Base-by-base conservation (phyloP, 1,140 invertebrate genomes). In the Zaprionus kolodkinae region DNA sequence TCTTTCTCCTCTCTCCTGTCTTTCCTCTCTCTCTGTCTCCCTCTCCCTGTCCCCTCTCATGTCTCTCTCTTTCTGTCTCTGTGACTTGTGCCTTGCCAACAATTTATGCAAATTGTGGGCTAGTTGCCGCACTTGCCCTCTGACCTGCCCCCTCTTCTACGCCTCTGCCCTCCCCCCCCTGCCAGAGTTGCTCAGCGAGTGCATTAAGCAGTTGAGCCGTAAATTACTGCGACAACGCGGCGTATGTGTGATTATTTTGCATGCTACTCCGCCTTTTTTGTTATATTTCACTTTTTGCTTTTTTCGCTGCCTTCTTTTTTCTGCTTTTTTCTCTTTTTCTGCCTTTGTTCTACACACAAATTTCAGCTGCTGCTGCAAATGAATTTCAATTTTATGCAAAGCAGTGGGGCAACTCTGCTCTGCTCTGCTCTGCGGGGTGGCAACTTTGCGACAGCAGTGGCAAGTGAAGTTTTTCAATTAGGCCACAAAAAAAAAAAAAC, bases 51-150 rank as follows among this genome's bases (percentile, higher is more conserved):
- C 27, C 27, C 4, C 27, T 30, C 27, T 30, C 27, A n/a, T n/a
- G n/a, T n/a, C n/a, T n/a, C n/a, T n/a, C n/a, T n/a, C 27, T 30
- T 6, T 30, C 3, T 30, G 1, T 30, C 3, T 30, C 3, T 30
- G 27, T 30, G 10, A 25, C 36, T 54, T 80, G 1, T 21, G 45
- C 60, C 56, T 35, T 55, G 62, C 63, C 64, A 70, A 73, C 81
- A 84, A 80, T 84, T 84, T 85, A 84, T 84, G 81, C 70, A 84
- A 80, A 84, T 80, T 79, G 81, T 65, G 45, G 69, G 36, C 72
- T 55, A 66, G 60, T 30, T 59, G 40, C 40, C 2, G 27, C n/a
- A 45, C 40, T 45, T 45, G 40, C 40, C 40, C 40, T 6, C 7
- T 15, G 40, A 2, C 5, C n/a, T 45, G 40, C 40, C 40, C 40